These are phyloP conservation scores for Eilema griseolum DNA, from an alignment of 2,888 invertebrate species.

Conservation along the genomic window DNA sequence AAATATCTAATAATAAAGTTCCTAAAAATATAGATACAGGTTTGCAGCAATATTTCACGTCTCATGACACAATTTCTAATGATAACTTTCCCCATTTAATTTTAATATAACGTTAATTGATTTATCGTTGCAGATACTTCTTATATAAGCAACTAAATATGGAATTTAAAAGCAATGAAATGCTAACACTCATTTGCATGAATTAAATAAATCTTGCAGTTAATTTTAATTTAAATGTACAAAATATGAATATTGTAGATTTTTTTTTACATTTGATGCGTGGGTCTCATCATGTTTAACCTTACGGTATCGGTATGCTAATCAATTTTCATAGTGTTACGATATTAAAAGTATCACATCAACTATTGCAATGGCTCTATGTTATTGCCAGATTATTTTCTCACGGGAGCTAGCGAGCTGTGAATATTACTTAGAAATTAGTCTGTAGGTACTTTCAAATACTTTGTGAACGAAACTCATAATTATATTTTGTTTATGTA, in stretches of 20 bases:
- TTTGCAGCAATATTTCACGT: not conserved
- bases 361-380: not conserved
- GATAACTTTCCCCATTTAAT: slow-evolving; percentile 3
- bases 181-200: not conserved
- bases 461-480: not conserved
- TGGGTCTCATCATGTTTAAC: not conserved
- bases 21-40: not conserved
- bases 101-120: not conserved
- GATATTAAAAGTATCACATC: not conserved
- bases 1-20: too few species aligned
- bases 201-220: not conserved
- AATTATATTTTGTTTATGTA: not conserved
- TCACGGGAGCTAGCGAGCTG: not conserved
- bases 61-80: slow-evolving; percentile 1
- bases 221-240: not conserved
- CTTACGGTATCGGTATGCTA: not conserved
- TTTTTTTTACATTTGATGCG: not conserved
- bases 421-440: not conserved
- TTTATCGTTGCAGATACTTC: not conserved
- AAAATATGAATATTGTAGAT: not conserved
- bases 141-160: not conserved
- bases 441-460: not conserved
- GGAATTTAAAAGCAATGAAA: not conserved
- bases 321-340: not conserved
- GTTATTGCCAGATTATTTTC: not conserved